Evolutionary conservation across 2,888 invertebrate species (phyloP).

Genomic region (Cheilosia pagana): DNA sequence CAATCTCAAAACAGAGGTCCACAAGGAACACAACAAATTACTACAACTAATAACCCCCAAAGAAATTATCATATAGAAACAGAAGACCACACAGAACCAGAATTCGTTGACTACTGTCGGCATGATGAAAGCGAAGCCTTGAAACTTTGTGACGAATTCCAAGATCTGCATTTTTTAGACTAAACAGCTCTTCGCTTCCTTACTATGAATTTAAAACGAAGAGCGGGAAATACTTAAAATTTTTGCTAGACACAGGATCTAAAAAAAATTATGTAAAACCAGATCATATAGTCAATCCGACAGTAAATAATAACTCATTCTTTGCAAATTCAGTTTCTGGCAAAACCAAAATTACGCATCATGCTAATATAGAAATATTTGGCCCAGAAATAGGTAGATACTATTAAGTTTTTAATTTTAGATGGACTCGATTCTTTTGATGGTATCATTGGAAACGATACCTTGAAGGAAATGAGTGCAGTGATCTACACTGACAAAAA

Average conservation of each 20-base stretch:
- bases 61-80: conserved; percentile 5
- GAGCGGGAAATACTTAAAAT: conserved; percentile 16
- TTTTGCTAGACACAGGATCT: conserved; percentile 25
- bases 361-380: conserved; percentile 6
- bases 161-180: conserved; percentile 37
- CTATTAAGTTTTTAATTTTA: conserved; percentile 22
- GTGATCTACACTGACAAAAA: conserved; percentile 9
- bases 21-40: background rate
- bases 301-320: conserved; percentile 1
- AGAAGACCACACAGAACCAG: background rate
- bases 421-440: conserved; percentile 1
- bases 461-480: conserved; percentile 14
- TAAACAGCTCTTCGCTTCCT: conserved; percentile 30
- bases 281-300: background rate
- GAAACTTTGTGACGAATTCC: conserved; percentile 9
- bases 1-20: background rate
- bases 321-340: conserved; percentile 8
- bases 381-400: conserved; percentile 3
- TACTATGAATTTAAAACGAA: conserved; percentile 24
- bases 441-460: conserved; percentile 17
- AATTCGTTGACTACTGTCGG: conserved; percentile 4
- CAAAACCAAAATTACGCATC: conserved; percentile 7
- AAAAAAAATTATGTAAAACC: conserved; percentile 20
- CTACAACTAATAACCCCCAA: background rate
- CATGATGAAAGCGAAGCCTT: conserved; percentile 8